Evolutionary conservation across 2,113 vertebrate species (phyloP).

Genomic region (Tetrax tetrax): DNA sequence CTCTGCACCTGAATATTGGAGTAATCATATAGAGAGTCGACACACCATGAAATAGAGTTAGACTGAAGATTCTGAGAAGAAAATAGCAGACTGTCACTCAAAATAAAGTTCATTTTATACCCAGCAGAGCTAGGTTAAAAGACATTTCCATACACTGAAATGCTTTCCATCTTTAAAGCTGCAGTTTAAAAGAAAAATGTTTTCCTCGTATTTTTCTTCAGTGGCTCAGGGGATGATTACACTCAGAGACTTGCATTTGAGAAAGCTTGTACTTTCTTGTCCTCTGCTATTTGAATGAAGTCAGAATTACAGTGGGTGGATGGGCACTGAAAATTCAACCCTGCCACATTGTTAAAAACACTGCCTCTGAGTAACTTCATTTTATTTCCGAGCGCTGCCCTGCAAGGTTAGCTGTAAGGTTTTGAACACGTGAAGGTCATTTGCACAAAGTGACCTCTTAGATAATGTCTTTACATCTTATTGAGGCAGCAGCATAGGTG

Average conservation of each 20-base stretch:
- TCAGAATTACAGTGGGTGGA: background rate
- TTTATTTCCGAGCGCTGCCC: background rate
- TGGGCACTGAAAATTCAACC: background rate
- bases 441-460: background rate
- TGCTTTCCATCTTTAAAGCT: conserved; percentile 15
- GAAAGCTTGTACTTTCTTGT: background rate
- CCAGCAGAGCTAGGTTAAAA: conserved; percentile 67
- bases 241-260: background rate
- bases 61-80: conserved; percentile 80
- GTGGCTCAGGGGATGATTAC: background rate
- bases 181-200: conserved; percentile 13
- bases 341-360: background rate
- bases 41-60: conserved; percentile 89
- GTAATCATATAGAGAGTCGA: conserved; percentile 84
- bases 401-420: background rate
- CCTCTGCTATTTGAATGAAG: background rate
- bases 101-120: conserved; percentile 79
- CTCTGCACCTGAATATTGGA: conserved; percentile 87
- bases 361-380: background rate
- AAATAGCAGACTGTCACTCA: conserved; percentile 81
- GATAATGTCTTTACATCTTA: background rate
- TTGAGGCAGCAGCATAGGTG: background rate
- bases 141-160: conserved; percentile 44
- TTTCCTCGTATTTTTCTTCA: background rate
- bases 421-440: background rate